Evolutionary conservation across 2,797 vertebrate genomes (phyloP).

Genomic region (Atherinosoma microstoma): DNA sequence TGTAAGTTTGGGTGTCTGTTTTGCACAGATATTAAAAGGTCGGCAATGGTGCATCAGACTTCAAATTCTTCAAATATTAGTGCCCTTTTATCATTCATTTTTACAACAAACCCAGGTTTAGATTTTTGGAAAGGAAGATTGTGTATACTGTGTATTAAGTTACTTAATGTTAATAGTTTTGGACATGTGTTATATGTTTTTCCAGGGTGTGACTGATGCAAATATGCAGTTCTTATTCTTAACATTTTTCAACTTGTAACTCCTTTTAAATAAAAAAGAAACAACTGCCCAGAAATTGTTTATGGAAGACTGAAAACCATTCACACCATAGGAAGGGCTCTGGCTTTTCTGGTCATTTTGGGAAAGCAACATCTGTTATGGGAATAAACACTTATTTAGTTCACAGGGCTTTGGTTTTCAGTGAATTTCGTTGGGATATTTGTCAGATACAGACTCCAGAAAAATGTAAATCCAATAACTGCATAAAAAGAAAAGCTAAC

Average conservation of each 20-base stretch:
- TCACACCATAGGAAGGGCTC: background rate
- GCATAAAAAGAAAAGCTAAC: too few species aligned
- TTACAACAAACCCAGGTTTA: background rate
- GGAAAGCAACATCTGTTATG: background rate
- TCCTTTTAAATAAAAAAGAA: background rate
- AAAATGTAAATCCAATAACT: background rate
- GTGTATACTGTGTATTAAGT: background rate
- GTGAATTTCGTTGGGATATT: background rate
- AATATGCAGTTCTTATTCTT: background rate
- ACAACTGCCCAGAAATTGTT: background rate
- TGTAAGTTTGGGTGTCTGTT: background rate
- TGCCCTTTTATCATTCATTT: background rate
- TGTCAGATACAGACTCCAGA: background rate
- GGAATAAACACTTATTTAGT: background rate
- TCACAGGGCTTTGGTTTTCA: background rate
- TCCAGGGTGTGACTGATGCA: too few species aligned
- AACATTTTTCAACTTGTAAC: background rate
- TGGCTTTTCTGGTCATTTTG: slow-evolving; percentile 1
- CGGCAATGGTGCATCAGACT: background rate
- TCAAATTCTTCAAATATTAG: background rate
- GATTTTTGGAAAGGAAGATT: background rate
- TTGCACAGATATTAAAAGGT: background rate
- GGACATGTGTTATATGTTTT: background rate
- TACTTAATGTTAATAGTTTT: background rate
- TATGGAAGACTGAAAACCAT: too few species aligned